Evolutionary conservation across 2,797 vertebrate genomes (phyloP), one percentile per base, ranked within the genome.

Genomic region (Melanotaenia boesemani): DNA sequence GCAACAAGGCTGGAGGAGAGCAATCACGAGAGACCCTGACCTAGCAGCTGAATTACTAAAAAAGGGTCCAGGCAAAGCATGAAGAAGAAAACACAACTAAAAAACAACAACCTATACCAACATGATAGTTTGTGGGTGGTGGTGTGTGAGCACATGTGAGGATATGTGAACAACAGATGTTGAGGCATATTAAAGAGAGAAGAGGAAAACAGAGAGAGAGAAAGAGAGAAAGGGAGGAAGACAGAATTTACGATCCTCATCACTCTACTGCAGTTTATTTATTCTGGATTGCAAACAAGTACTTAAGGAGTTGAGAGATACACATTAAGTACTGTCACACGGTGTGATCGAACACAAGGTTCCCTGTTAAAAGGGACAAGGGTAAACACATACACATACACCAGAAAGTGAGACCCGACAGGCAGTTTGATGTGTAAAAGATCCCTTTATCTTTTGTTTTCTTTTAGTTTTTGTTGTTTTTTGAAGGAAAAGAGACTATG

Each of bases 1-100:
- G 97, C 98, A 98, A 99, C 97, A 97, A 97, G 97, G 97, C 97
- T 97, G 96, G 89, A 97, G 96, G 97, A 98, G 97, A 97, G 97
- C 97, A 98, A 97, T 98, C 96, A 98, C 97, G 96, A 98, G 94
- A 94, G 93, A 93, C 95, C 96, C 98, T 97, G 97, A 96, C 96
- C 96, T 97, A 97, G 96, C 95, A 97, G 96, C 96, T 97, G 96
- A 94, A 96, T 94, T 96, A 97, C 95, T 96, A 95, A 90, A 97
- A 95, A 94, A 94, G 91, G 89, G 90, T 90, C 92, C 91, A 93
- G 97, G 97, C 97, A 98, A 97, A 99, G 96, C 97, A 97, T 95
- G 96, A 95, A 95, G 96, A 95, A 96, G 92, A 96, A 96, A 97
- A 96, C 91, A 95, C 95, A 95, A 95, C 92, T 89, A 26, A 94